Base-by-base conservation (phyloP, 2,797 vertebrate species). In the Paedocypris micromegethes region DNA sequence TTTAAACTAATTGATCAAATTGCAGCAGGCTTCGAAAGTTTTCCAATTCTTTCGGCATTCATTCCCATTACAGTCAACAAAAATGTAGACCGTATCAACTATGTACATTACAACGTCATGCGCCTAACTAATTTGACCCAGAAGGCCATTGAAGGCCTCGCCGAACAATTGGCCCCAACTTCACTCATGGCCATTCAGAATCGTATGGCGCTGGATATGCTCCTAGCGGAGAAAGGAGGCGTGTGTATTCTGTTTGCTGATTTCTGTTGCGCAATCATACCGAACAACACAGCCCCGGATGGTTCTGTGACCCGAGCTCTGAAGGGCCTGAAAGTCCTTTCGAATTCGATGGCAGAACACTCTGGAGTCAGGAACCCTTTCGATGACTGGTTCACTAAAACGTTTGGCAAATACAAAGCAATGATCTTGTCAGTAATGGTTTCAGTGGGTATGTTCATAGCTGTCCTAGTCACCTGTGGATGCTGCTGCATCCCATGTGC, bases 171-270 rank as follows among this genome's bases (percentile, higher is more conserved):
- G n/a, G 63, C 5, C 0, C 41, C 68, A 0, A 67, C 61, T 0
- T 53, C 48, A 2, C 9, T 46, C 0, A 75, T 75, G 74, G 49
- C 47, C 0, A 53, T 64, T 2, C 66, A 70, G 6, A 73, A 77
- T 7, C 9, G 55, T 4, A 41, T 65, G 6, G 73, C 73, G 0
- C 39, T 77, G 8, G 68, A 72, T 6, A 68, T 67, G 75, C 6
- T 77, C 0, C 39, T 75, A 8, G 77, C 76, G 0, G 70, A 78
- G 7, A 70, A 58, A 40, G 69, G 60, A 23, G 23, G 23, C 23
- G 23, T 23, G 23, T 23, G 23, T 1, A 23, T 23, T 23, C 23
- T 23, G 1, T 58, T 75, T 9, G 63, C 66, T 0, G 38, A 42
- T 0, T 0, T 7, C 0, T 75, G 66, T 9, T 80, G 66, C n/a